A percentile compares a stretch with the other conserved stretches of the same genome.
Conservation (phyloP, 2,888 invertebrate genomes). For the Pilophorus perplexus region DNA sequence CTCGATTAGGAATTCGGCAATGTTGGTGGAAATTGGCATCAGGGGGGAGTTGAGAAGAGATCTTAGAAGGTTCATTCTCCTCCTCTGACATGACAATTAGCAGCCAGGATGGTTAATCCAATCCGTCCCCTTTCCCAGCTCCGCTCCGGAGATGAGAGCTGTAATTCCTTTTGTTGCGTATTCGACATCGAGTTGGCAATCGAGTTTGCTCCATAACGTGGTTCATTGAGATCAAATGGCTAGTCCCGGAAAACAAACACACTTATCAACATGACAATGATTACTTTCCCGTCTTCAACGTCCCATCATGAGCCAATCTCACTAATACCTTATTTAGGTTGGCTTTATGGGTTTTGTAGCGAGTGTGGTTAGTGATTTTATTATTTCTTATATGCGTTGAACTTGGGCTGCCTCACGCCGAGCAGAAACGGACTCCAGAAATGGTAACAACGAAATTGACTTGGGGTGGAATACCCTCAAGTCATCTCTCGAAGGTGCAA, state of each 20-base stretch:
- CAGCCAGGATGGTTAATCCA: conserved; percentile 36
- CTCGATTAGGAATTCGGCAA: conserved; percentile 32
- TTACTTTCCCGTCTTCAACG: conserved; percentile 3
- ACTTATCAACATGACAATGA: conserved; percentile 31
- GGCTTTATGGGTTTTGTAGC: no score
- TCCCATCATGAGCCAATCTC: no score
- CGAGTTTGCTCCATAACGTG: conserved; percentile 21
- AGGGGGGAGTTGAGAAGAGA: conserved; percentile 26
- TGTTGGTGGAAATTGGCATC: neutral
- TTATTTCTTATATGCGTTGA: no score
- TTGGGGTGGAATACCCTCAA: no score
- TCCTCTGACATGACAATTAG: conserved; percentile 38
- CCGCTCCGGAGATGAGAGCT: conserved; percentile 19
- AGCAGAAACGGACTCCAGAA: no score
- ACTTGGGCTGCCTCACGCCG: no score
- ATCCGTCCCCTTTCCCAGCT: conserved; percentile 11
- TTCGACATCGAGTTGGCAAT: conserved; percentile 32
- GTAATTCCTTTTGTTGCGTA: conserved; percentile 38
- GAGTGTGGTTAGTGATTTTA: no score
- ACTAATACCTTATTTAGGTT: no score
- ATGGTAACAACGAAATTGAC: no score
- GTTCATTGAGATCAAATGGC: conserved; percentile 31
- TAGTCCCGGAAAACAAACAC: conserved; percentile 7
- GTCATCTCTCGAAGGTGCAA: no score
- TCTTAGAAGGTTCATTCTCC: conserved; percentile 22